These are phyloP conservation scores for Capromys pilorides DNA, from an alignment of 2,797 vertebrate species.

Conservation along the genomic window DNA sequence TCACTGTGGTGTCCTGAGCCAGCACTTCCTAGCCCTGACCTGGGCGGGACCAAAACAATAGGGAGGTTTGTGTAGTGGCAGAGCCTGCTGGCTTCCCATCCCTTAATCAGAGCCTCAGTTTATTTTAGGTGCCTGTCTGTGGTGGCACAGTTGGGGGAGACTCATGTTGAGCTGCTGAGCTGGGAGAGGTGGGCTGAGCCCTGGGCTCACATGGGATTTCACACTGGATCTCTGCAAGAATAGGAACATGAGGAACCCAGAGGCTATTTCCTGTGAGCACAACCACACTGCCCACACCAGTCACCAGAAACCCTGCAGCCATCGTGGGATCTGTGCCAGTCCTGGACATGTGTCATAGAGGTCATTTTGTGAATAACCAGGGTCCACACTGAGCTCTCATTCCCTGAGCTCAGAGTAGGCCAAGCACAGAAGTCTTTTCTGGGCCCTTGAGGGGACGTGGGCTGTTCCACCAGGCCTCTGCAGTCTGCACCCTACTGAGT, in stretches of 20 bases:
- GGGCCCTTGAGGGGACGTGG: background rate
- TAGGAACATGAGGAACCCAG: conserved; percentile 22
- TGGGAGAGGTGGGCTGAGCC: background rate
- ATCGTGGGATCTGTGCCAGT: background rate
- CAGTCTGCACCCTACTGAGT: background rate
- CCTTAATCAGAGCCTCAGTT: conserved; percentile 65
- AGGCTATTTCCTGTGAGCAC: background rate
- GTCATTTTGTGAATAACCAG: background rate
- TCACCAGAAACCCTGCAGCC: background rate
- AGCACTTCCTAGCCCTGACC: background rate
- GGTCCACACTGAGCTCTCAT: background rate
- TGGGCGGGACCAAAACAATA: conserved; percentile 31
- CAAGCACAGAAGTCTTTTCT: background rate
- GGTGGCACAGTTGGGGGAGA: conserved; percentile 62
- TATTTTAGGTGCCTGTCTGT: conserved; percentile 68
- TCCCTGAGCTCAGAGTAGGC: background rate
- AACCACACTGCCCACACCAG: background rate
- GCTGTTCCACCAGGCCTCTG: background rate
- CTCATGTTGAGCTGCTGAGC: conserved; percentile 53
- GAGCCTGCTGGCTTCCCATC: conserved; percentile 53
- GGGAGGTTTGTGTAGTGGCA: conserved; percentile 63
- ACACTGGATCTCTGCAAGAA: background rate
- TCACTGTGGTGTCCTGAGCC: background rate
- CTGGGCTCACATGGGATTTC: background rate
- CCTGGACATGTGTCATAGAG: background rate